A percentile compares a stretch with the other conserved stretches of the same genome.
Conservation (phyloP, 2,888 invertebrate genomes). For the Diarsia dahlii region DNA sequence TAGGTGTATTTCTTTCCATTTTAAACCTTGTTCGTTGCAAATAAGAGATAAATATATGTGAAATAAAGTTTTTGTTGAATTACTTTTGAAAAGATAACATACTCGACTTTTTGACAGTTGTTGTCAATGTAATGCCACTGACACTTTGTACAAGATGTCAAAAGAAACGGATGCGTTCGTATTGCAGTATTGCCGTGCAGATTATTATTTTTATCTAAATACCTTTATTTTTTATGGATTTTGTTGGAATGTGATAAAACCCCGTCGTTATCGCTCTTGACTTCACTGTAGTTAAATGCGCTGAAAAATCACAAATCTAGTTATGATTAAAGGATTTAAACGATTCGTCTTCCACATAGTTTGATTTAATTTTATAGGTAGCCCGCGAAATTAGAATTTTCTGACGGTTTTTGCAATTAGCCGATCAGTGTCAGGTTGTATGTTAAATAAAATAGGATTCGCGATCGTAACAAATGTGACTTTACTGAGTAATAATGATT, state of each 20-base stretch:
- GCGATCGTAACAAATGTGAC: too few species aligned
- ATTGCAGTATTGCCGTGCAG: not conserved
- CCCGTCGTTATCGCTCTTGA: conserved; percentile 21
- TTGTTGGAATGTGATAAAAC: conserved; percentile 16
- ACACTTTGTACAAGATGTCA: conserved; percentile 2
- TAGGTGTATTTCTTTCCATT: conserved; percentile 36
- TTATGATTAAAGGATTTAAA: conserved; percentile 41
- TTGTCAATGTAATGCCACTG: conserved; percentile 10
- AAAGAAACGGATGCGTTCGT: conserved; percentile 34
- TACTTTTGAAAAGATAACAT: not conserved
- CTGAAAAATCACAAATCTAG: conserved; percentile 46
- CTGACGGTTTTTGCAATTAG: too few species aligned
- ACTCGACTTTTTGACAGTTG: conserved; percentile 38
- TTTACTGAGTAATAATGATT: too few species aligned
- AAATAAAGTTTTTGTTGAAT: not conserved
- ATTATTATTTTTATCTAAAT: not conserved
- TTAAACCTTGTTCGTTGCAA: not conserved
- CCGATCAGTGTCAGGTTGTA: too few species aligned
- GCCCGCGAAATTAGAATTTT: too few species aligned
- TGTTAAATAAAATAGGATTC: too few species aligned
- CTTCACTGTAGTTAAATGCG: conserved; percentile 31
- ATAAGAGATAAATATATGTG: not conserved
- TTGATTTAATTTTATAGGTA: too few species aligned
- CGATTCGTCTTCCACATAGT: conserved; percentile 26
- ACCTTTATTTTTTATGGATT: not conserved